Conservation (phyloP, 2,113 vertebrate genomes). For the Neofelis nebulosa region DNA sequence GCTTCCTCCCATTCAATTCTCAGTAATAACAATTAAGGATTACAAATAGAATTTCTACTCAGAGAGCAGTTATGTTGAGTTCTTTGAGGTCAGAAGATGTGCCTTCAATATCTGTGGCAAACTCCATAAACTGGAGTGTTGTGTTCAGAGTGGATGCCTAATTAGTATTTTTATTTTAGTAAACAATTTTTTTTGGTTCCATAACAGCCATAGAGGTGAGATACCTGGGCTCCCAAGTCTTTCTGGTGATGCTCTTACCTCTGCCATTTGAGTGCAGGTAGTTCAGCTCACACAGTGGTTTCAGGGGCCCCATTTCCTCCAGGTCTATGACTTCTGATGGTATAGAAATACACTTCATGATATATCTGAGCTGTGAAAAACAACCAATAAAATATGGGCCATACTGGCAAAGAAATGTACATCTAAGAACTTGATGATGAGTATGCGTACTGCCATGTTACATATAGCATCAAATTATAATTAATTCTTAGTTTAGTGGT, state of each 20-base stretch:
- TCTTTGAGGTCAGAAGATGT: neutral
- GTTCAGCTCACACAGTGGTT: neutral
- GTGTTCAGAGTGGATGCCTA: neutral
- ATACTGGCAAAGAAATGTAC: neutral
- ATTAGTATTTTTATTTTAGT: neutral
- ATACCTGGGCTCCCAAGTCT: neutral
- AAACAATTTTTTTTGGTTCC: neutral
- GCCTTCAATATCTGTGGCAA: neutral
- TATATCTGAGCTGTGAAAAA: neutral
- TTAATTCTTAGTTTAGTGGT: neutral
- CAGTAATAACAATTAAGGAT: neutral
- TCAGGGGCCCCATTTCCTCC: neutral
- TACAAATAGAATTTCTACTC: neutral
- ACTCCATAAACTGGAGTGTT: neutral
- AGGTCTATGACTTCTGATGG: neutral
- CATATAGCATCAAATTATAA: neutral
- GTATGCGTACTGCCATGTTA: neutral
- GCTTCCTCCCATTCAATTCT: neutral
- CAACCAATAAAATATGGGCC: neutral
- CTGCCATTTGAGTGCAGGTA: accelerated
- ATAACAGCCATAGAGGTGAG: neutral
- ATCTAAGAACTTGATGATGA: neutral
- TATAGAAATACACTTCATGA: neutral
- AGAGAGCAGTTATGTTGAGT: neutral
- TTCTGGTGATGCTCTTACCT: too few species aligned